Base-by-base conservation (phyloP, 1,140 invertebrate genomes). In the Bombus confusus region DNA sequence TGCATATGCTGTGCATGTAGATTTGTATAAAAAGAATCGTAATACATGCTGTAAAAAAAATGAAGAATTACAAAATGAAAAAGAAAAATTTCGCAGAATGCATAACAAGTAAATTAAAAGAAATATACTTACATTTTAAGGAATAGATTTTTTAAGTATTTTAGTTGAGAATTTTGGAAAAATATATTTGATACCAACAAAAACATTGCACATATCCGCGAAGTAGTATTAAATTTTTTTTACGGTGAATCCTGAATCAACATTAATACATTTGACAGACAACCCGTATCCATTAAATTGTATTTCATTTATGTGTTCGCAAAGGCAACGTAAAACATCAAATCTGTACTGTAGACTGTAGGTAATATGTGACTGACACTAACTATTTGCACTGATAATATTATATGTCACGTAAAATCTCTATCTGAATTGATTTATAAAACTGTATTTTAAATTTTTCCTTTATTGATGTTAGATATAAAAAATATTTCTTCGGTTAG, bases 251-350 rank as follows among this genome's bases (percentile, higher is more conserved):
- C 69, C 85, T 34, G 85, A 39, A 47, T 75, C 77, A 86, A 83
- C 73, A 81, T 85, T 84, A 68, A 59, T 75, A 75, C 34, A 87
- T 86, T 84, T 89, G 86, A 91, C 87, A 89, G 76, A 57, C 81
- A 87, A 83, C 28, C 73, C 75, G 85, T 89, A 78, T 84, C 72
- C 77, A 91, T 81, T 85, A 80, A 88, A 90, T 85, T 86, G 77
- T 83, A 80, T 83, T 83, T 52, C 74, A 62, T 86, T 59, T 75
- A 81, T 80, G 89, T 82, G 85, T 91, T 83, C 83, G 34, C 47
- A 73, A 91, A 88, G 37, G 10, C 87, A 80, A 57, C 34, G 8
- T 28, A 66, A 62, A 77, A 57, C n/a, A 25, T 57, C 80, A 57
- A 22, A 73, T 62, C n/a, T 43, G n/a, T 74, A 74, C 34, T 64